Percentiles rank a stretch among this genome's conserved stretches.
These are phyloP conservation scores for Glaucomys volans DNA, from an alignment of 2,113 vertebrate species.

Conservation along the genomic window DNA sequence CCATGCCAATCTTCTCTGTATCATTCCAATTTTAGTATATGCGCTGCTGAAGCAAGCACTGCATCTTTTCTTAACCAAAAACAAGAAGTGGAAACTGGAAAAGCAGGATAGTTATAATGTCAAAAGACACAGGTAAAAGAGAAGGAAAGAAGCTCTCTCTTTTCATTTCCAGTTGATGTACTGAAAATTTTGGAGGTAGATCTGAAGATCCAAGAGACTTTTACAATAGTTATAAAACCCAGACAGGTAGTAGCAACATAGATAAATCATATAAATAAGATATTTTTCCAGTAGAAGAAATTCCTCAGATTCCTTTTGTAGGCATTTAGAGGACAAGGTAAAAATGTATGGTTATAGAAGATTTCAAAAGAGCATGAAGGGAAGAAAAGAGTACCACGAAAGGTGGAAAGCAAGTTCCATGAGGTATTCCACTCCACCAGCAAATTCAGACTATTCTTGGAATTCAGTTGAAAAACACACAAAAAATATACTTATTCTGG, in stretches of 20 bases:
- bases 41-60: too few species aligned
- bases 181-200: conserved; percentile 92
- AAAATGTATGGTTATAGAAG: conserved; percentile 79
- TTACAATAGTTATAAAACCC: conserved; percentile 85
- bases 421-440: conserved; percentile 88
- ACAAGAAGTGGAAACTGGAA: conserved; percentile 89
- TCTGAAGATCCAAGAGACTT: conserved; percentile 91
- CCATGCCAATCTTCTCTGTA: too few species aligned
- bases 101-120: conserved; percentile 84
- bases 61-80: conserved; percentile 88
- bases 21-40: too few species aligned
- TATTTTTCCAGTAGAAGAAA: conserved; percentile 82
- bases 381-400: conserved; percentile 84
- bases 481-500: conserved; percentile 74
- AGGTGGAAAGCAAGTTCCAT: conserved; percentile 83
- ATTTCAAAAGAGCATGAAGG: conserved; percentile 83
- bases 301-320: conserved; percentile 81
- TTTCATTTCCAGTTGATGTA: conserved; percentile 87
- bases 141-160: conserved; percentile 87
- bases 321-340: conserved; percentile 83
- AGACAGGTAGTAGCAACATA: conserved; percentile 84
- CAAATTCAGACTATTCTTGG: conserved; percentile 88
- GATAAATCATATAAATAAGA: conserved; percentile 84
- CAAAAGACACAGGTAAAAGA: conserved; percentile 84
- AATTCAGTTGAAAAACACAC: conserved; percentile 83